Base-by-base conservation (phyloP, 2,797 vertebrate genomes). In the Esox masquinongy region DNA sequence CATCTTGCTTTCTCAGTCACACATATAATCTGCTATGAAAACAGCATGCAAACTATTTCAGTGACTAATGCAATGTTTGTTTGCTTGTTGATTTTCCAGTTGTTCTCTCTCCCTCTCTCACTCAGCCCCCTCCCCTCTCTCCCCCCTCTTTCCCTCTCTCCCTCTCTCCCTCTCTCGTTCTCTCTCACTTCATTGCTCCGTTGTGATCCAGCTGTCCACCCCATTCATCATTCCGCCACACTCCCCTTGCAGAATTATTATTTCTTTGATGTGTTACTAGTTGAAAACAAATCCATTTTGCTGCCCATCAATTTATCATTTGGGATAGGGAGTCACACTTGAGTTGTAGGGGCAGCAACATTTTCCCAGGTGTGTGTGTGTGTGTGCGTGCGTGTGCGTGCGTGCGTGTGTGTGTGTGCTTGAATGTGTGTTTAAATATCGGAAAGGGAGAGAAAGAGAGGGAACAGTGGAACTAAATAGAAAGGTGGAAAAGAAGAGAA, bases 211-310 rank as follows among this genome's bases (percentile, higher is more conserved):
- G 89, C 90, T 92, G 90, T 93, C 92, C 86, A 83, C 76, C 82
- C 88, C 92, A 94, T 94, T 92, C 92, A 94, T 94, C 93, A 94
- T 92, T 82, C 89, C 87, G 82, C 89, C 91, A 91, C 88, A 90
- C 90, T 90, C 87, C 88, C 88, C 84, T 74, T 87, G 88, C 90
- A 92, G 90, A 94, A 94, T 94, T 93, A 93, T 94, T 94, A 91
- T 94, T 93, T 92, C 92, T 93, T 92, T 93, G 92, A 94, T 93
- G 91, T 93, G 92, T 93, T 93, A 93, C 92, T 91, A 92, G 92
- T 93, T 91, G 90, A 93, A 94, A 94, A 94, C 93, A 94, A 95
- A 94, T 94, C 93, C 89, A 94, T 94, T 94, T 94, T 85, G 90
- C 91, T 91, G 91, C 90, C 92, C 90, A 84, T 93, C 92, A 92